Evolutionary conservation across 2,888 invertebrate species (phyloP).

Genomic region (Caenorhabditis zanzibari): DNA sequence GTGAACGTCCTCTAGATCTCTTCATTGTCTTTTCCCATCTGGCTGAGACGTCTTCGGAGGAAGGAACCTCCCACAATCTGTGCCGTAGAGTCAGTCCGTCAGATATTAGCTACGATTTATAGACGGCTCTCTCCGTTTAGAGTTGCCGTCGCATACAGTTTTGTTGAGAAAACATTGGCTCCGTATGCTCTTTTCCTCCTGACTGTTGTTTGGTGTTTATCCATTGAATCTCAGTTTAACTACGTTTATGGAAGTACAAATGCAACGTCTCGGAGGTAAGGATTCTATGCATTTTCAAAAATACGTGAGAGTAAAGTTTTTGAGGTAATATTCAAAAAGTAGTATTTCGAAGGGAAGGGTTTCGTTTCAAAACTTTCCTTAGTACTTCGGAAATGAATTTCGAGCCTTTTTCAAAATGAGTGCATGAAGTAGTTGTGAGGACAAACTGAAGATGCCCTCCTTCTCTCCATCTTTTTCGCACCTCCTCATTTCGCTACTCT

Average conservation of each 20-base stretch:
- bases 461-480: conserved; percentile 1
- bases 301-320: background rate
- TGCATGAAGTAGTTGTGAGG: conserved; percentile 9
- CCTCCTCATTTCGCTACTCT: conserved; percentile 21
- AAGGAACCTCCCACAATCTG: conserved; percentile 23
- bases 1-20: conserved; percentile 17
- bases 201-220: conserved; percentile 18
- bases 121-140: background rate
- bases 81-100: background rate
- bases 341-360: background rate
- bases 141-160: background rate
- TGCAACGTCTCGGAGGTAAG: conserved; percentile 51
- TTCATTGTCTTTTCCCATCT: background rate
- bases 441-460: conserved; percentile 39
- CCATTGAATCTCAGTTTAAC: conserved; percentile 1
- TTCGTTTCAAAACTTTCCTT: background rate
- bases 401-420: conserved; percentile 15
- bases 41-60: background rate
- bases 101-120: conserved; percentile 9
- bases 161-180: conserved; percentile 8
- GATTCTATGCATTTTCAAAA: conserved; percentile 27
- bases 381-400: background rate
- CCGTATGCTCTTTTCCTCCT: background rate
- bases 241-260: conserved; percentile 19
- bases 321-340: conserved; percentile 9